Evolutionary conservation across 2,113 vertebrate species (phyloP), one percentile per base, ranked within the genome.

Genomic region (Gulo gulo): DNA sequence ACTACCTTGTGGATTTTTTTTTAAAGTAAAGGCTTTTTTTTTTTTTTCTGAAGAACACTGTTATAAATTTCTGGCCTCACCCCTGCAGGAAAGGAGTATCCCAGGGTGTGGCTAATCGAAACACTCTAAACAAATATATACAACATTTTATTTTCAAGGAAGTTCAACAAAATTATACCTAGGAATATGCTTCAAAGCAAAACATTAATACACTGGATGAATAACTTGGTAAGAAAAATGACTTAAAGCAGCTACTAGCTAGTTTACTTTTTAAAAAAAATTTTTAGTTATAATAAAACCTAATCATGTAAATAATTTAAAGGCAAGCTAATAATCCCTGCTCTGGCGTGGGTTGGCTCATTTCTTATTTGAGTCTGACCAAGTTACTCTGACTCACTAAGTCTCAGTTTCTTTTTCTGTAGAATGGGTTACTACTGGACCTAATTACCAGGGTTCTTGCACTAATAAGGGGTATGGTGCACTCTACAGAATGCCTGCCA

Each of bases 141-240:
- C 11, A 74, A 42, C 52, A 91, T 92, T 81, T 55, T 78, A 89
- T 95, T 96, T 95, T 93, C 84, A 94, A 93, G 50, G 36, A 88
- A 80, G 71, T 92, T 74, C 67, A 81, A 52, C 69, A 95, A 87
- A 97, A 69, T 86, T 90, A 50, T 34, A 95, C 55, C 78, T 95
- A 31, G 88, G 76, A 59, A 47, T 81, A 36, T 86, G 59, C 45
- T 61, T 79, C n/a, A 95, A 82, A 82, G 71, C 12, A 71, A 74
- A 80, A 79, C 21, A 55, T 21, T 74, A 86, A 65, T 69, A 61
- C 9, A 65, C n/a, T 45, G 45, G 29, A 92, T 79, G 67, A 81
- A 29, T 88, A 92, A 74, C 26, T 97, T 10, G 29, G 42, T 76
- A 42, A 78, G 50, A 71, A 95, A 91, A 93, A 45, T 39, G 79